Conservation (phyloP, 2,888 invertebrate species). For the Ceratothoa steindachneri region DNA sequence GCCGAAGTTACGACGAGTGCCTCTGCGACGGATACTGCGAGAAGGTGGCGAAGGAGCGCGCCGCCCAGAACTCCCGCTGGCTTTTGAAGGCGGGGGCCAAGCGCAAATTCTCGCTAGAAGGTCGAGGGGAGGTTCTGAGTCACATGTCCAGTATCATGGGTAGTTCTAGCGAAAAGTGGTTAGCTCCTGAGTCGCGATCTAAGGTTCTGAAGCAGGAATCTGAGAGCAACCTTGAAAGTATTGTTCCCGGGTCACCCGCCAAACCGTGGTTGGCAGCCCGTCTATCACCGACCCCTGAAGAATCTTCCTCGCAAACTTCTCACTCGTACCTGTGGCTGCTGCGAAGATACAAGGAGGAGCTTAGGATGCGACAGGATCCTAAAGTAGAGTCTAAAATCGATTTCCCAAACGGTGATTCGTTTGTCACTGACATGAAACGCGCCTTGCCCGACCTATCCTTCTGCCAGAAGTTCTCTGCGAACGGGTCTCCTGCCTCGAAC, state of each 20-base stretch:
- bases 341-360: neutral
- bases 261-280: too few relatives aligned
- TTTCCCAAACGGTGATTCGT: neutral
- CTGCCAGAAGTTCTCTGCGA: neutral
- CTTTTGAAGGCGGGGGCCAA: neutral
- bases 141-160: neutral
- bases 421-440: neutral
- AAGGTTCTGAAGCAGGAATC: neutral
- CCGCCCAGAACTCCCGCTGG: neutral
- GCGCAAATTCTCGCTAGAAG: neutral
- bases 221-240: too few relatives aligned
- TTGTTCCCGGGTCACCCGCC: too few relatives aligned
- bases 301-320: neutral
- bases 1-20: constrained; percentile 1
- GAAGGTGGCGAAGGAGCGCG: neutral
- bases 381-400: neutral
- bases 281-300: neutral
- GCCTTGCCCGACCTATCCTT: neutral
- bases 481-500: neutral
- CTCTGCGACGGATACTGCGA: neutral
- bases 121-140: neutral
- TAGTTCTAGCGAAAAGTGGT: neutral
- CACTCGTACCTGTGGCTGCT: constrained; percentile 7
- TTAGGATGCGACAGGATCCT: neutral
- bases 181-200: neutral